phyloP scores from a whole-genome alignment of 2,113 vertebrate genomes.

The Lepidothrix coronata region DNA sequence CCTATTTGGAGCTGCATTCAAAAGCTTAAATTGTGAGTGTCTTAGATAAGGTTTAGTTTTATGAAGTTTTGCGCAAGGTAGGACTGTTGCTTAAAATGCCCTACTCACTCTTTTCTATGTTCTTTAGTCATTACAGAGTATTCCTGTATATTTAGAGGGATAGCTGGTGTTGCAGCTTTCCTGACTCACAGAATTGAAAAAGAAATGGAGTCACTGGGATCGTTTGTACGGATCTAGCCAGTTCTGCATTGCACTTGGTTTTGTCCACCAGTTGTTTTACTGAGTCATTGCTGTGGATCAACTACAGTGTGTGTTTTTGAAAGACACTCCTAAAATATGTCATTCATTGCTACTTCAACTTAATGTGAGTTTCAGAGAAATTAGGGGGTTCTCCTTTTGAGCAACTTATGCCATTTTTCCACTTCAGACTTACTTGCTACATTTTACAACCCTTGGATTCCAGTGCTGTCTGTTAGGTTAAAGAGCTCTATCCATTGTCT shows the following conservation, averaged over 20 bases:
- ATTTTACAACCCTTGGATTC: background rate
- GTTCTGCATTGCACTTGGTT: background rate
- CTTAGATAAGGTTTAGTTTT: background rate
- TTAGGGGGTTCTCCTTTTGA: background rate
- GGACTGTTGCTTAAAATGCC: background rate
- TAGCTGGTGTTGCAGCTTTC: background rate
- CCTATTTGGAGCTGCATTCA: background rate
- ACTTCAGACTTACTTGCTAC: background rate
- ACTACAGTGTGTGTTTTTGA: background rate
- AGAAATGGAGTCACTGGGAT: background rate
- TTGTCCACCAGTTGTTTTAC: background rate
- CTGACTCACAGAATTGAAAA: background rate
- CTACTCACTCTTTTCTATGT: background rate
- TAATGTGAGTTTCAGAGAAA: background rate
- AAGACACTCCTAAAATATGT: accelerated
- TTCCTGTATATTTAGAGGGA: background rate
- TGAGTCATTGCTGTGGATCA: background rate
- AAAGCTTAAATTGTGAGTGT: background rate
- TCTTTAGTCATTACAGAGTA: background rate
- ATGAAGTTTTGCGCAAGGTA: background rate
- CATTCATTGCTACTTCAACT: background rate
- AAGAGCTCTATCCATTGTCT: background rate
- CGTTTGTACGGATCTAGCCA: background rate
- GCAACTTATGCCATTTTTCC: background rate
- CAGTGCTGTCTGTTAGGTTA: background rate